phyloP scores from a whole-genome alignment of 2,797 vertebrate species.

The Diceros bicornis region DNA sequence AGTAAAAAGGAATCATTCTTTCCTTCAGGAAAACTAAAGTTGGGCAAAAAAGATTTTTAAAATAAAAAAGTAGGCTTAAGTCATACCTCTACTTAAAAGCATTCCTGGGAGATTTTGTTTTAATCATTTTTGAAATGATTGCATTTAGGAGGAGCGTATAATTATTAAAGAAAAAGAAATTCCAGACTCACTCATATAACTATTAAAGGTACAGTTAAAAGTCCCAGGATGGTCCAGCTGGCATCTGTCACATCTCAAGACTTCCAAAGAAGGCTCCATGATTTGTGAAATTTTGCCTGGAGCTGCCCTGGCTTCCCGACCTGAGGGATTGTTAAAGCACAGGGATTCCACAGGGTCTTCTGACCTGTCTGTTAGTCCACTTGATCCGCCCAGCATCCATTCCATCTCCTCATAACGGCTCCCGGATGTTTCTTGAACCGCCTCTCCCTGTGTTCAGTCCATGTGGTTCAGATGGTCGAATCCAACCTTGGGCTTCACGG shows the following conservation, averaged over 20 bases:
- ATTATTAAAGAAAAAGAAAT: neutral
- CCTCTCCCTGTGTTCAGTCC: neutral
- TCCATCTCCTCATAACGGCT: neutral
- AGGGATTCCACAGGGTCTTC: neutral
- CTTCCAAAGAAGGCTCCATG: neutral
- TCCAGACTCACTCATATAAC: neutral
- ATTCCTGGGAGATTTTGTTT: constrained; percentile 35
- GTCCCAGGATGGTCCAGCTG: neutral
- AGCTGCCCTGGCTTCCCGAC: neutral
- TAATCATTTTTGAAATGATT: constrained; percentile 1
- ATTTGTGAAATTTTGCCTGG: constrained; percentile 12
- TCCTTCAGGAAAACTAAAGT: neutral
- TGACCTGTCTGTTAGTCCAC: neutral
- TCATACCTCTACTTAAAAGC: neutral
- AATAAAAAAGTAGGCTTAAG: neutral
- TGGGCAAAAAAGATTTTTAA: neutral
- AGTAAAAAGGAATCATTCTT: neutral
- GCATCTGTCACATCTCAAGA: neutral
- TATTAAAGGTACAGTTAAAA: neutral
- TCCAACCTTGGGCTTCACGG: neutral
- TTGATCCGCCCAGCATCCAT: neutral
- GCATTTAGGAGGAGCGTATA: neutral
- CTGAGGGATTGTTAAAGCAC: constrained; percentile 2
- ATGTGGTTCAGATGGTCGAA: neutral
- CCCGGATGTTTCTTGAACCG: neutral